These are phyloP conservation scores for Hemithea aestivaria DNA, from an alignment of 2,888 invertebrate species.

Conservation along the genomic window DNA sequence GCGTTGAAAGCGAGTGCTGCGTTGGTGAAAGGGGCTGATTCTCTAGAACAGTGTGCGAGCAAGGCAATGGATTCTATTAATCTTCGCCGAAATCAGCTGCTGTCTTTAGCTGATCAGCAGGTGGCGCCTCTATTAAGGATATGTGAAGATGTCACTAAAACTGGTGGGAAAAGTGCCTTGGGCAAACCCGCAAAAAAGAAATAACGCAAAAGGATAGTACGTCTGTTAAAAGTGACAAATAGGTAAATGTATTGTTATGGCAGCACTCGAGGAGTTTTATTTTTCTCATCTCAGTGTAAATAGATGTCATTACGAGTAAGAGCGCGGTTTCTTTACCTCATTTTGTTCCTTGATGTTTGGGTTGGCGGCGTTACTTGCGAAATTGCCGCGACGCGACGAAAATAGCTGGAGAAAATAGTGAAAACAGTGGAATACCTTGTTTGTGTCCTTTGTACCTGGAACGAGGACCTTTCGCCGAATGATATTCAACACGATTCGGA, in stretches of 20 bases:
- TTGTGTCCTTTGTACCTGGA: no score
- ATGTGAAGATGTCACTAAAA: conserved; percentile 40
- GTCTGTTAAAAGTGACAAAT: no score
- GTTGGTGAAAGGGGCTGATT: conserved; percentile 47
- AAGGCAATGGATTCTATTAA: conserved; percentile 41
- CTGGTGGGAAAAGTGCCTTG: conserved; percentile 22
- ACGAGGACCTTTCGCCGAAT: no score
- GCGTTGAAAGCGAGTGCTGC: conserved; percentile 39
- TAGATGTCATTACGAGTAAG: conserved; percentile 5
- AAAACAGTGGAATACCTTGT: no score
- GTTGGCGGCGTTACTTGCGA: not conserved
- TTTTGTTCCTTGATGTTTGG: not conserved
- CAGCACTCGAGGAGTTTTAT: conserved; percentile 5
- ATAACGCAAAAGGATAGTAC: conserved; percentile 6
- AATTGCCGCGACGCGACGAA: no score
- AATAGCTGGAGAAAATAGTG: no score
- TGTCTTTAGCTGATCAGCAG: conserved; percentile 43
- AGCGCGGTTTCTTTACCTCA: not conserved
- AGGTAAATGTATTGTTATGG: no score
- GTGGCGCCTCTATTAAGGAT: conserved; percentile 40
- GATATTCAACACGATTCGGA: no score
- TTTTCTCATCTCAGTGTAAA: conserved; percentile 3
- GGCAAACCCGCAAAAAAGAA: conserved; percentile 36
- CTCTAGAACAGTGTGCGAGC: conserved; percentile 43
- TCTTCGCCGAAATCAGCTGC: conserved; percentile 41